phyloP scores from a whole-genome alignment of 2,113 vertebrate species.

The Hippocampus barbouri region DNA sequence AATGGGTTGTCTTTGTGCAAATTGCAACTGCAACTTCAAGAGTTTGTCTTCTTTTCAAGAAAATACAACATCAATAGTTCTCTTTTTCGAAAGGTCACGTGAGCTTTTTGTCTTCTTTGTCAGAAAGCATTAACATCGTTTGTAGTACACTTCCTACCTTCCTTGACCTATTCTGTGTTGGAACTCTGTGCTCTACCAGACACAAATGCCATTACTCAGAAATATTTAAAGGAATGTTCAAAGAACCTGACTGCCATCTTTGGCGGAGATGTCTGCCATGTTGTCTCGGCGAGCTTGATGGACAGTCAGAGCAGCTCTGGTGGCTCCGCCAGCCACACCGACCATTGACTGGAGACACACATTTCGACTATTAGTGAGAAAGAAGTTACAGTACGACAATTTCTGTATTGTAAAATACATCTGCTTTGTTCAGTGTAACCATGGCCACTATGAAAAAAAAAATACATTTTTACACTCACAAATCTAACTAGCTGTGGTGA shows the following conservation, averaged over 20 bases:
- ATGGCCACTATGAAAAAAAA: not conserved
- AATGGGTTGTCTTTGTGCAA: not conserved
- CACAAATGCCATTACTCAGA: not conserved
- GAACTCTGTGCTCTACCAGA: not conserved
- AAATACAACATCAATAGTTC: not conserved
- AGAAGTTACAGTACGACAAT: not conserved
- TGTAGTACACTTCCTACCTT: too few species aligned
- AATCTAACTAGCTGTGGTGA: not conserved
- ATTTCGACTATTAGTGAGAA: not conserved
- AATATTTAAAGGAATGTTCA: not conserved
- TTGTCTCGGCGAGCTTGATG: slow-evolving; percentile 90
- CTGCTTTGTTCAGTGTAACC: too few species aligned
- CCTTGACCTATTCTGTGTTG: not conserved
- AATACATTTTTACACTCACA: not conserved
- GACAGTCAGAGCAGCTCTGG: slow-evolving; percentile 85
- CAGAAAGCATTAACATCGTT: too few species aligned
- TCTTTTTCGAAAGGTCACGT: not conserved
- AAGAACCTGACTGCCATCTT: slow-evolving; percentile 88
- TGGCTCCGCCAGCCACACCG: slow-evolving; percentile 86
- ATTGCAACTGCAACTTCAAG: not conserved
- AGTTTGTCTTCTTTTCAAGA: not conserved
- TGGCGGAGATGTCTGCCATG: slow-evolving; percentile 89
- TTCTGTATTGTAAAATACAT: not conserved
- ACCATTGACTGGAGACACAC: slow-evolving; percentile 77
- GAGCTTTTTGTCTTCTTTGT: not conserved